Conservation (phyloP, 1,140 invertebrate species). For the Diorhabda elongata region DNA sequence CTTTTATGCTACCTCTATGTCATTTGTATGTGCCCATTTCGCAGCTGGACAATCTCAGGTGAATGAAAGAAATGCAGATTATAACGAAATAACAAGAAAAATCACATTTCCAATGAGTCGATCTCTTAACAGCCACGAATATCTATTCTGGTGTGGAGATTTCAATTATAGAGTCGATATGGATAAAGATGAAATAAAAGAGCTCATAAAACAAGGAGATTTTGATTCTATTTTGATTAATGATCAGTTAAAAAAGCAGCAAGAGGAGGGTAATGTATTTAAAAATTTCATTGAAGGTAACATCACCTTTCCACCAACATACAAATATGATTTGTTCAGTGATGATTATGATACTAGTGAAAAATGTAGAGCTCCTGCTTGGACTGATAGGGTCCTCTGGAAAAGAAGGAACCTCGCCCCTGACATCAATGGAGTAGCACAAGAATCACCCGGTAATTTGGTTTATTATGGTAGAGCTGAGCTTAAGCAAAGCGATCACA, state of each 20-base stretch:
- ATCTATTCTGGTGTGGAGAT: slow-evolving; percentile 99
- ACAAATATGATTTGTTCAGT: slow-evolving; percentile 98
- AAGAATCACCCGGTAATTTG: slow-evolving; percentile 64
- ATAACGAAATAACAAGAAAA: slow-evolving; percentile 90
- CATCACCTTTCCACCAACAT: slow-evolving; percentile 92
- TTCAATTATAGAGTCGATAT: slow-evolving; percentile 99
- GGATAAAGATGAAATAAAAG: slow-evolving; percentile 91
- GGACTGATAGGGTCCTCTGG: slow-evolving; percentile 96
- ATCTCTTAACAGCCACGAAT: slow-evolving; percentile 92
- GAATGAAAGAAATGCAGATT: slow-evolving; percentile 94
- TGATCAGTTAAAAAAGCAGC: slow-evolving; percentile 87
- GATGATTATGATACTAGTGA: slow-evolving; percentile 99
- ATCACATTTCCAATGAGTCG: slow-evolving; percentile 90
- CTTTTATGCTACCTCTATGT: slow-evolving; percentile 87
- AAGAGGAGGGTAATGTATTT: slow-evolving; percentile 83
- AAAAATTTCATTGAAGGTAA: slow-evolving; percentile 90
- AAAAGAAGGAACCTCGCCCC: slow-evolving; percentile 69
- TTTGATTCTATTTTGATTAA: slow-evolving; percentile 72
- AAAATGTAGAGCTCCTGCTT: slow-evolving; percentile 93
- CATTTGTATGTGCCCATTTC: slow-evolving; percentile 98
- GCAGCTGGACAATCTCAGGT: slow-evolving; percentile 96
- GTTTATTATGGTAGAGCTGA: slow-evolving; percentile 89
- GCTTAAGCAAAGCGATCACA: slow-evolving; percentile 96
- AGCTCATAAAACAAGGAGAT: slow-evolving; percentile 74
- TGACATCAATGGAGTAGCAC: slow-evolving; percentile 50